Evolutionary conservation across 2,888 invertebrate species (phyloP).

Genomic region (Chelonus formosanus): DNA sequence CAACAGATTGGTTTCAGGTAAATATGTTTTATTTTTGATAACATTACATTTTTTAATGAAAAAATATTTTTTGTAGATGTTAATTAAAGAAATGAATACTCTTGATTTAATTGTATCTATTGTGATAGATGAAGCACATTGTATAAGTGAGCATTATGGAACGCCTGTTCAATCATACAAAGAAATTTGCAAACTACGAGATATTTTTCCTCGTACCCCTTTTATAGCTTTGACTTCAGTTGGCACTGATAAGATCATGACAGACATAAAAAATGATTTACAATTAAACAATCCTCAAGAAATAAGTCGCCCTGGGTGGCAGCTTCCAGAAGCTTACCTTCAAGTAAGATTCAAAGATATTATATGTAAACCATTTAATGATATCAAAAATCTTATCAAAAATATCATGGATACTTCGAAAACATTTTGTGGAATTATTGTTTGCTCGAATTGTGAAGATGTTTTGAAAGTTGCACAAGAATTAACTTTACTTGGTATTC

Average conservation of each 20-base stretch:
- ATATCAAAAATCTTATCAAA: neutral
- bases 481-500: neutral
- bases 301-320: neutral
- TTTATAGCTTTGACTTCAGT: conserved; percentile 7
- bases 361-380: neutral
- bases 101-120: neutral
- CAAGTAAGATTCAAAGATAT: conserved; percentile 12
- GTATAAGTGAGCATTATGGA: neutral
- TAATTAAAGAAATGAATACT: neutral
- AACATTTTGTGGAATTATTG: conserved; percentile 4
- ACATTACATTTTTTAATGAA: neutral
- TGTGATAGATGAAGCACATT: conserved; percentile 14
- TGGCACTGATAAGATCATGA: neutral
- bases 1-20: too few relatives aligned
- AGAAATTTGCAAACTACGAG: neutral
- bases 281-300: conserved; percentile 2
- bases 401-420: neutral
- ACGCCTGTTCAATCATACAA: conserved; percentile 2
- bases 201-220: neutral
- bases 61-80: conserved; percentile 1
- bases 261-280: neutral
- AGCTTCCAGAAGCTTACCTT: neutral
- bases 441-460: conserved; percentile 9
- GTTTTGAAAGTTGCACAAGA: conserved; percentile 2
- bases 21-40: neutral